phyloP scores from a whole-genome alignment of 2,888 invertebrate species.

The Lysandra coridon region DNA sequence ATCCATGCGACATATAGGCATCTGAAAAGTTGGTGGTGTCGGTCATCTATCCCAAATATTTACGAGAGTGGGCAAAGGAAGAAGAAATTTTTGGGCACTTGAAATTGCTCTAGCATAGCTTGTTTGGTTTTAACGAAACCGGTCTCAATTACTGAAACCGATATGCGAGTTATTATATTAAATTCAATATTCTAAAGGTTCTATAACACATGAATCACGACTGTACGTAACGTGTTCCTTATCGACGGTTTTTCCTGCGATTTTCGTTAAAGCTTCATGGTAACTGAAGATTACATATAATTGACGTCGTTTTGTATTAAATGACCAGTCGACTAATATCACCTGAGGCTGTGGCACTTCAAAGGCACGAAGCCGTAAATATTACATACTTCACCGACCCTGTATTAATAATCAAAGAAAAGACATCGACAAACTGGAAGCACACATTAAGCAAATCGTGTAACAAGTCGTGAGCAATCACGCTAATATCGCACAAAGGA shows the following conservation, averaged over 20 bases:
- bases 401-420: constrained; percentile 41
- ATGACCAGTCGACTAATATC: constrained; percentile 34
- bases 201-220: not conserved
- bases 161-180: not conserved
- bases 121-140: not conserved
- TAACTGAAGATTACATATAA: constrained; percentile 39
- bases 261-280: constrained; percentile 23
- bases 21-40: not conserved
- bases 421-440: constrained; percentile 33
- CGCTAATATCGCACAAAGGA: constrained; percentile 39
- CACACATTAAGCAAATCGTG: constrained; percentile 40
- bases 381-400: constrained; percentile 31
- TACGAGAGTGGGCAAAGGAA: not conserved
- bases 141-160: not conserved
- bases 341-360: constrained; percentile 41
- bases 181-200: not conserved
- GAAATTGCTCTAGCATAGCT: not conserved
- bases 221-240: not conserved
- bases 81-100: not conserved
- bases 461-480: constrained; percentile 39
- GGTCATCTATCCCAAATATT: not conserved
- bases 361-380: constrained; percentile 35
- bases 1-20: not conserved
- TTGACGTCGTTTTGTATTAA: constrained; percentile 38
- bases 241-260: not conserved